Evolutionary conservation across 2,113 vertebrate genomes (phyloP).

Genomic region (Seriola aureovittata): DNA sequence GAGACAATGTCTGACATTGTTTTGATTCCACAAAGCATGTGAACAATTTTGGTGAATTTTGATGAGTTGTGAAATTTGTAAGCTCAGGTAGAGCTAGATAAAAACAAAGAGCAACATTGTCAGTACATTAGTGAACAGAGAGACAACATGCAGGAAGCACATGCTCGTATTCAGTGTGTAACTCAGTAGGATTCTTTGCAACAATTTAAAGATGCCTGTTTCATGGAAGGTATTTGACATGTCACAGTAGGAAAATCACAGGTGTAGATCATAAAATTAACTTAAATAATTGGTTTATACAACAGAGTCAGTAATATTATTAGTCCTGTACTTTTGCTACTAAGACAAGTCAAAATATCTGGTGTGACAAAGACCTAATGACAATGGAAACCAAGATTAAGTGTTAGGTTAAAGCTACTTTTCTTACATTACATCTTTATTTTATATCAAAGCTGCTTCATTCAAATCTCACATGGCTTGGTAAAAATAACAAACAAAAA

Average conservation of each 20-base stretch:
- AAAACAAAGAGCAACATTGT: neutral
- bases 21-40: constrained; percentile 5
- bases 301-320: too few species aligned
- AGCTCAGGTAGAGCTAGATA: neutral
- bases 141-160: neutral
- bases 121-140: neutral
- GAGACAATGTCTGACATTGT: neutral
- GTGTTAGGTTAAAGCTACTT: neutral
- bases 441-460: neutral
- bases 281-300: too few species aligned
- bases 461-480: constrained; percentile 9
- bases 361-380: neutral
- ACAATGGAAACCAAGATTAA: neutral
- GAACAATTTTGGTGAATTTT: neutral
- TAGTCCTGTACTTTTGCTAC: neutral
- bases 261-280: neutral
- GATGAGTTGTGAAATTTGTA: neutral
- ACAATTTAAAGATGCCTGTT: neutral
- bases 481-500: neutral
- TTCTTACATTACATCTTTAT: neutral
- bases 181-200: neutral
- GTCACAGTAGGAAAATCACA: neutral
- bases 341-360: neutral
- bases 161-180: neutral
- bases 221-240: neutral